A percentile compares a stretch with the other conserved stretches of the same genome.
Conservation (phyloP, 2,888 invertebrate species). For the Drosophila tripunctata region DNA sequence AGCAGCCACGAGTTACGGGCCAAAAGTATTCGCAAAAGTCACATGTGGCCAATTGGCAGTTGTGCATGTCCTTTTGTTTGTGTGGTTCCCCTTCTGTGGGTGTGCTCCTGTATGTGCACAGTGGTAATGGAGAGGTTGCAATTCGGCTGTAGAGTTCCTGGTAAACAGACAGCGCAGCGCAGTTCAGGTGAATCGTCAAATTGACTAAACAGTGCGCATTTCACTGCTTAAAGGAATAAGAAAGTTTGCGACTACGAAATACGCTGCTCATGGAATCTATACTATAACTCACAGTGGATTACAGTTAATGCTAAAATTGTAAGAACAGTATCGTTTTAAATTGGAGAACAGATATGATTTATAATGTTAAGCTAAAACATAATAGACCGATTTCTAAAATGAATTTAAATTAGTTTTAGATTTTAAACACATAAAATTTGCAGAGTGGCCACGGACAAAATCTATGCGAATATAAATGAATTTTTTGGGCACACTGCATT, state of each 20-base stretch:
- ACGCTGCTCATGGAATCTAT: background rate
- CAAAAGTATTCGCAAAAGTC: slow-evolving; percentile 36
- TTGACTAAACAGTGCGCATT: background rate
- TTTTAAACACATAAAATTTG: too few species aligned
- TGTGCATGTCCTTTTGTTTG: background rate
- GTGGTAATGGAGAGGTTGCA: background rate
- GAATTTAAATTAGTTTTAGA: too few species aligned
- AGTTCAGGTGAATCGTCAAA: background rate
- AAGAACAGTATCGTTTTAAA: too few species aligned
- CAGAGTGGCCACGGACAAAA: too few species aligned
- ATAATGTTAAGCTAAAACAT: too few species aligned
- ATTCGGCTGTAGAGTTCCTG: background rate
- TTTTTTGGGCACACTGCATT: too few species aligned
- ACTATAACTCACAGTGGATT: too few species aligned
- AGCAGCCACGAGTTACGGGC: slow-evolving; percentile 40
- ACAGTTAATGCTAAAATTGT: too few species aligned
- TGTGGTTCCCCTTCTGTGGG: background rate
- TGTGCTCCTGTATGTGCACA: background rate
- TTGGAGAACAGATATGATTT: too few species aligned
- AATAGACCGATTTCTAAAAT: too few species aligned
- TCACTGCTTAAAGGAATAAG: background rate
- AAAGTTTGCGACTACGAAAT: background rate
- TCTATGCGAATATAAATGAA: too few species aligned
- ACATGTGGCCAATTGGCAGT: slow-evolving; percentile 52
- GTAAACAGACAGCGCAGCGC: slow-evolving; percentile 7